Evolutionary conservation across 2,797 vertebrate species (phyloP), one percentile per base, ranked within the genome.

Genomic region (Chelon labrosus): DNA sequence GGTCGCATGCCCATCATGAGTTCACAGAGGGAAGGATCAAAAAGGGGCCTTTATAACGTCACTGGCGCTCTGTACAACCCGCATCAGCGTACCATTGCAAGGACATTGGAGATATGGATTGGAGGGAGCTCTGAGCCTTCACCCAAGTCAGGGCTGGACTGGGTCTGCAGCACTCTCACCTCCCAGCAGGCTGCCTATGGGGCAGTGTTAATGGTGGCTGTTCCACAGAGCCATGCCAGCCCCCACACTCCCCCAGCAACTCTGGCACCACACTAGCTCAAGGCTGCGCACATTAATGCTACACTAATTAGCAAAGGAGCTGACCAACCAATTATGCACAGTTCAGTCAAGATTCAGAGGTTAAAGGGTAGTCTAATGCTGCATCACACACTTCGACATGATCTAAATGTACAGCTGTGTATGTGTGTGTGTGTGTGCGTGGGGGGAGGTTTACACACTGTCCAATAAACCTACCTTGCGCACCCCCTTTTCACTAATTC

Each of bases 321-420:
- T 91, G 91, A 93, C 91, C 91, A 88, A 83, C 89, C 91, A 91
- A 94, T 95, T 95, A 93, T 88, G 83, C 88, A 93, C 91, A 91
- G 91, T 88, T 94, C 92, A 93, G 72, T 93, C 88, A 89, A 84
- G 81, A 90, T 84, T 62, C 73, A 83, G 83, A 85, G 92, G 93
- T 93, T 87, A 93, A 90, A 90, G 89, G 88, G 59, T 71, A 76
- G 69, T 71, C 61, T 74, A 51, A 70, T 81, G 85, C 83, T 59
- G 71, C 82, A 57, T 80, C 70, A 72, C 79, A 77, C 72, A 83
- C 79, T 70, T 67, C 38, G 55, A 44, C 72, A 79, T 69, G 52
- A 70, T 73, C 61, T 84, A 73, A 80, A 74, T 44, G 79, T 67
- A 77, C 61, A 61, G 75, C 72, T 55, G 67, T 39, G 37, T 37